Base-by-base conservation (phyloP, 2,797 vertebrate species). In the Fundulus diaphanus region DNA sequence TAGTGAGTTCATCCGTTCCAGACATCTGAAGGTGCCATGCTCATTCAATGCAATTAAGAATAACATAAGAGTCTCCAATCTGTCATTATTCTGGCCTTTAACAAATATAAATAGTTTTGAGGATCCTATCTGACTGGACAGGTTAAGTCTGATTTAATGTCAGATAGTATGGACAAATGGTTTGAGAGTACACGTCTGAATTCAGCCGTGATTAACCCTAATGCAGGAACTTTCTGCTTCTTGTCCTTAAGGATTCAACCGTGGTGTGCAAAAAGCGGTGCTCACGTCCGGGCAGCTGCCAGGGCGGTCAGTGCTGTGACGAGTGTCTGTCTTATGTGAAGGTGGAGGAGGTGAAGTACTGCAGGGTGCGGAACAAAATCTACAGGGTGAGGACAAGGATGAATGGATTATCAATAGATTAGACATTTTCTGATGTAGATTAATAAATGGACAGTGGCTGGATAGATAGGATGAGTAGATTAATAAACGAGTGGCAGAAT, bases 311-410 rank as follows among this genome's bases (percentile, higher is more conserved):
- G 73, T 99, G 97, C 82, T 99, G 98, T 77, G 95, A 96, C 11
- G 96, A 97, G 46, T 99, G 98, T 77, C 91, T 98, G 78, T 96
- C 96, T 0, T 95, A 94, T 3, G 85, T 97, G 56, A 93, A 96
- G 68, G 92, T 93, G 2, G 96, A 97, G 56, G 96, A 98, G 27
- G 84, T 96, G 84, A 97, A 96, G 90, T 95, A 97, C 92, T 99
- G 98, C 95, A 96, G 97, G 77, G 96, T 96, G 76, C 95, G 96
- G 71, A 98, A 94, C 94, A 99, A 98, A 87, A 92, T 98, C 85
- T 99, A 99, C 91, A 96, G 95, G 97, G 98, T 99, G 92, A 95
- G 94, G 40, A 3, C 63, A 29, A 0, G 5, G 61, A 29, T 2
- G 0, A 33, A 56, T 8, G 40, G 56, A 65, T 9, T 67, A 69